Percentiles rank a stretch among this genome's conserved stretches.
phyloP scores from a whole-genome alignment of 2,113 vertebrate species.

The Hippolais icterina region DNA sequence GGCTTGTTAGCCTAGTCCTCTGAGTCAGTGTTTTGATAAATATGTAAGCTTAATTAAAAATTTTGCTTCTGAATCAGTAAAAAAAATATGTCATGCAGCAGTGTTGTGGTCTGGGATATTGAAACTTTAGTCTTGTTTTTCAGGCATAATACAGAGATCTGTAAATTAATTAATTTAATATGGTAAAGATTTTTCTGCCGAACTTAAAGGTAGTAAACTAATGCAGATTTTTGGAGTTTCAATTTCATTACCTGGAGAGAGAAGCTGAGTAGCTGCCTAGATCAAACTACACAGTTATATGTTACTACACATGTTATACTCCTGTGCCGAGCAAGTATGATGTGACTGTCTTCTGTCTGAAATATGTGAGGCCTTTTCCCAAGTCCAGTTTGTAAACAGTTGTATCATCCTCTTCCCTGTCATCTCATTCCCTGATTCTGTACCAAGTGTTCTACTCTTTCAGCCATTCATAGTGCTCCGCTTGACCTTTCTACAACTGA shows the following conservation, averaged over 20 bases:
- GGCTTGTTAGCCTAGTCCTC: not conserved
- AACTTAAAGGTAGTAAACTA: not conserved
- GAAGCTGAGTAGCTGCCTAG: not conserved
- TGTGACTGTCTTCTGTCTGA: not conserved
- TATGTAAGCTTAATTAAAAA: not conserved
- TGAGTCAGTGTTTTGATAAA: not conserved
- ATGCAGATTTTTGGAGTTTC: not conserved
- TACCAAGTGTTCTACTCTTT: not conserved
- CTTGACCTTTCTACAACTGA: not conserved
- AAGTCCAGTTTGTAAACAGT: not conserved
- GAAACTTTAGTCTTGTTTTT: not conserved
- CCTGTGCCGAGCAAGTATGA: not conserved
- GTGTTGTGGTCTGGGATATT: not conserved
- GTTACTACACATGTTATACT: not conserved
- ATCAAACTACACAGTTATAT: too few species aligned
- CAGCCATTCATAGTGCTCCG: not conserved
- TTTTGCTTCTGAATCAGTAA: not conserved
- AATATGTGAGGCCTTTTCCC: not conserved
- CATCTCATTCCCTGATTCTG: not conserved
- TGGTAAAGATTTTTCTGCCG: not conserved
- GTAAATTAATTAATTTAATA: not conserved
- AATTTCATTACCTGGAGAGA: not conserved
- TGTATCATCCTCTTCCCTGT: not conserved
- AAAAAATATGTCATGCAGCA: not conserved
- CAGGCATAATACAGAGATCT: not conserved